Base-by-base conservation (phyloP, 2,888 invertebrate genomes). In the Adelphocoris suturalis region DNA sequence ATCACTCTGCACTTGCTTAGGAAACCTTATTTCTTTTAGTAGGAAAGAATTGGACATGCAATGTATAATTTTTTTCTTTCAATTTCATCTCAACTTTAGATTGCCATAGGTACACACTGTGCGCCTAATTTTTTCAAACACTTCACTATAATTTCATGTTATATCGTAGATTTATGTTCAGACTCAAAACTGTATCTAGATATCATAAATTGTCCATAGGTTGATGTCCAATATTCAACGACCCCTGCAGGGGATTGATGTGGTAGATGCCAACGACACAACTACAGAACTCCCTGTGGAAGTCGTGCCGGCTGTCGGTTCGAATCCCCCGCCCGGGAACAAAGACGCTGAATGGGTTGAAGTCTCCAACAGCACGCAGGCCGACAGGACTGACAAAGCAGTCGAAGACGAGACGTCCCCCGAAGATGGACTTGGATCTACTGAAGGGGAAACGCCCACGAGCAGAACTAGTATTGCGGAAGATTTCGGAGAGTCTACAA, bases 321-420 rank as follows among this genome's bases (percentile, higher is more conserved):
- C 61, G 13, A 80, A n/a, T 23, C 7, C 78, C 19, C 78, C 23
- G 68, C 19, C 52, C 1, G 57, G 55, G 9, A 88, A 88, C 57
- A 88, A 88, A 78, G 88, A 88, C 48, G 88, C 80, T 28, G 88
- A 88, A 28, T 88, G 88, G 88, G 88, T 88, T 0, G 88, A 80
- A 27, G 52, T 28, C 16, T 2, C 76, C n/a, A 88, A 88, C 57
- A 48, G 28, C 14, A 88, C 88, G 12, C 46, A 88, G 37, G 52
- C 16, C 0, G 87, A 61, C 23, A 28, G 12, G 19, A 55, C 19
- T 14, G 47, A 19, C 46, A 52, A 68, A 3, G 76, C 76, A 7
- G 61, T 80, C 46, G 78, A 88, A 12, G 61, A 23, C 1, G 61
- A 28, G 27, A 48, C 61, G 61, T 61, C 86, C 4, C 14, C 68